Evolutionary conservation across 1,140 invertebrate species (phyloP), one percentile per base, ranked within the genome.

Genomic region (Trinorchestia longiramus): DNA sequence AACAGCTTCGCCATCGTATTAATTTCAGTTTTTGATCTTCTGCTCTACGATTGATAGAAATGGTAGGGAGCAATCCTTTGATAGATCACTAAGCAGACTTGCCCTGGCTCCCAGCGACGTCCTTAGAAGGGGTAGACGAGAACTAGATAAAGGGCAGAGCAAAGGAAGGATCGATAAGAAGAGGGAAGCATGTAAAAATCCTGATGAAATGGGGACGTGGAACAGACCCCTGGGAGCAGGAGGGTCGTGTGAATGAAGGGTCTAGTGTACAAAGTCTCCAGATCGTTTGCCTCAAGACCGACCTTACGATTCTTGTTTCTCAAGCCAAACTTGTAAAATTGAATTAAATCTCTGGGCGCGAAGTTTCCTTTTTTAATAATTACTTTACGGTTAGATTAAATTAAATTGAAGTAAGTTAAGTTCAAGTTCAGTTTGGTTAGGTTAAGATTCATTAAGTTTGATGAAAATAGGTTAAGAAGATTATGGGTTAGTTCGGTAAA

Each of bases 131-230:
- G 88, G 15, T 15, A 36, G 8, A 42, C 42, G 88, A 42, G 88
- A 28, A 28, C 4, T 28, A 90, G 88, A 42, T 41, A 90, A 90
- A 90, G 88, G 88, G 43, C 11, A 43, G 88, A 90, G 15, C 43
- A 15, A 90, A 90, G 88, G n/a, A 90, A 90, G 88, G 88, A 90
- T 90, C 88, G 88, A 90, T 90, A 90, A 90, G 88, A 90, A 90
- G 88, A 90, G 88, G 88, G 88, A 90, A 90, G 88, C 88, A 90
- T 15, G 88, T 90, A 90, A 90, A 90, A 90, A 90, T 90, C 88
- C 43, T 90, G 88, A 90, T 90, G 88, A 90, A 90, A 90, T 90
- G 88, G 88, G 88, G 88, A 42, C 41, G 41, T 41, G 43, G 88
- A 19, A 4, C 41, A 43, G 43, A 41, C 88, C 88, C 88, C 43